A percentile compares a stretch with the other conserved stretches of the same genome.
Conservation (phyloP, 1,140 invertebrate species). For the Drosophila lowei region DNA sequence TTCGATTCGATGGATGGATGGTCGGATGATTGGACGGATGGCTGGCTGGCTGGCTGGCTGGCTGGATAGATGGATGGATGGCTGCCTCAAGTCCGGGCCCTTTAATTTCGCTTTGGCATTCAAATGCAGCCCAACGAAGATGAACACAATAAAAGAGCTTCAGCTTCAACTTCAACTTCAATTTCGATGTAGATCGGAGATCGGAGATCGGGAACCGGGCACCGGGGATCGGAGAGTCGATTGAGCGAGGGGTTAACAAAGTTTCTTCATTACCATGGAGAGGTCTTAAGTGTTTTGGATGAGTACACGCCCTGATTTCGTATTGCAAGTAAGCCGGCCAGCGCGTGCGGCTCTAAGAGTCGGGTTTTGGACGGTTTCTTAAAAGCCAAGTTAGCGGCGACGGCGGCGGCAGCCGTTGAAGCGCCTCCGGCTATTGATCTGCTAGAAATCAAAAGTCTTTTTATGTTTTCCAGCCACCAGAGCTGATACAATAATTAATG, state of each 20-base stretch:
- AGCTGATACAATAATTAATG: conserved; percentile 78
- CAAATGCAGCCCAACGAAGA: conserved; percentile 74
- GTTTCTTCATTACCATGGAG: conserved; percentile 67
- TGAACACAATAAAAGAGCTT: conserved; percentile 33
- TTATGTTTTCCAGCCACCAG: conserved; percentile 44
- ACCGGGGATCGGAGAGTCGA: conserved; percentile 7
- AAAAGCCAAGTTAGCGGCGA: conserved; percentile 56
- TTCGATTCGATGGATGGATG: conserved; percentile 52
- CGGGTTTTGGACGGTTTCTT: background rate
- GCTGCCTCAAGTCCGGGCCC: conserved; percentile 33
- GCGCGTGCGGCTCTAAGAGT: conserved; percentile 49
- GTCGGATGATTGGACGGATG: conserved; percentile 23
- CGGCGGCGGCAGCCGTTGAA: conserved; percentile 11
- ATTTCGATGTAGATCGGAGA: no score
- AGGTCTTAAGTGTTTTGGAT: conserved; percentile 78
- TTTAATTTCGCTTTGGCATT: conserved; percentile 76
- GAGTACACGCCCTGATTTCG: conserved; percentile 79
- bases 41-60: conserved; percentile 15
- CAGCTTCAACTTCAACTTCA: no score
- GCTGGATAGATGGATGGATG: conserved; percentile 27
- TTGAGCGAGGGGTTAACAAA: conserved; percentile 38
- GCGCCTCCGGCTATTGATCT: conserved; percentile 78
- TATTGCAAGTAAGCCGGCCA: conserved; percentile 41
- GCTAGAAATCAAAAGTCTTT: conserved; percentile 83
- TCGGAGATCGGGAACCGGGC: conserved; percentile 5